Base-by-base conservation (phyloP, 64 coral and sea anemone genomes). In the Pachyseris speciosa region DNA sequence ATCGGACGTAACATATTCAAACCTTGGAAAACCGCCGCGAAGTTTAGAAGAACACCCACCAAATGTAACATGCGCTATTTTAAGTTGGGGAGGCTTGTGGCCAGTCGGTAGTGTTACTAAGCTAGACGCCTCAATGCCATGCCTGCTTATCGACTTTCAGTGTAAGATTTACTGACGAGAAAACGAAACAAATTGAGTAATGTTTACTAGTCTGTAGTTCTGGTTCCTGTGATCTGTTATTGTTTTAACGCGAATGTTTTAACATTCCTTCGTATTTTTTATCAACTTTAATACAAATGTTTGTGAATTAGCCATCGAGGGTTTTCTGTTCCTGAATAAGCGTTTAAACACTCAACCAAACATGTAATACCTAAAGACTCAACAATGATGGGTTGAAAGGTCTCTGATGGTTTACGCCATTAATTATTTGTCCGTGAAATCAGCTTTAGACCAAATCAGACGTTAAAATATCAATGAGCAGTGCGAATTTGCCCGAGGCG, bases 371-470 rank as follows among this genome's bases (percentile, higher is more conserved):
- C 4, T 27, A 5, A 42, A 47, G 72, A 4, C 47, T 37, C 19
- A 39, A 61, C 40, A 61, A 81, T 55, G 38, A 22, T 39, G 15
- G 7, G 5, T 38, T 61, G 36, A 81, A 81, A 60, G 51, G 34
- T 24, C 52, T 61, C 34, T 36, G 22, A 71, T 71, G 67, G 67
- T 71, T 71, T 71, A 71, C 67, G 29, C 17, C 34, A 7, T 71
- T 39, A 81, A 61, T 19, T 16, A 61, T 81, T 60, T 61, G 75
- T 81, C 32, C 77, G 77, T 61, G 48, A 81, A 81, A 63, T 81
- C 53, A 81, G 53, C 77, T 63, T 63, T 63, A 63, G 77, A 40
- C 77, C 33, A 81, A 61, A 63, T 61, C 77, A 41, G 77, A 61
- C 51, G 63, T 37, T 5, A 37, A 61, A 81, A 81, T 80, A 38